Percentiles rank a stretch among this genome's conserved stretches.
Conservation (phyloP, 2,888 invertebrate species). For the Brenthis daphne region DNA sequence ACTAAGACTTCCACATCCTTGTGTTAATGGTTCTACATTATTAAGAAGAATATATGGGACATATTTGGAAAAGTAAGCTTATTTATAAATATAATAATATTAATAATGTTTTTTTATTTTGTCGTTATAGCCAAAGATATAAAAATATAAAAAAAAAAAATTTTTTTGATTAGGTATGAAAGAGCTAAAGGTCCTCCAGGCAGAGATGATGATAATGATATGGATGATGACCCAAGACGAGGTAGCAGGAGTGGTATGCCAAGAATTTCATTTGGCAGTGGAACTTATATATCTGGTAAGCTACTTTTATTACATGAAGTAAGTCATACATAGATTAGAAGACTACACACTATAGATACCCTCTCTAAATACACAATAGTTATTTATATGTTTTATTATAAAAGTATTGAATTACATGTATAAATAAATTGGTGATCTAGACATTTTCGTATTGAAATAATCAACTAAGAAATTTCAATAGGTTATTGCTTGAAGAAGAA, state of each 20-base stretch:
- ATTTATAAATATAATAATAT: too few species aligned
- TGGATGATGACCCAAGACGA: conserved; percentile 89
- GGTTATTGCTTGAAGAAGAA: too few species aligned
- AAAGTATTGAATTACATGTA: too few species aligned
- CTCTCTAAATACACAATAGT: background rate
- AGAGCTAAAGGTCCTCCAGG: conserved; percentile 93
- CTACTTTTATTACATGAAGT: conserved; percentile 29
- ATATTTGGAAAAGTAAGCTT: conserved; percentile 69
- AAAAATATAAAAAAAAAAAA: too few species aligned
- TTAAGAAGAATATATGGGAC: conserved; percentile 69
- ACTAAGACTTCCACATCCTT: conserved; percentile 89
- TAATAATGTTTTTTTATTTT: too few species aligned
- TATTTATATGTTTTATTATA: too few species aligned
- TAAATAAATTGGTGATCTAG: too few species aligned
- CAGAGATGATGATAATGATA: conserved; percentile 92
- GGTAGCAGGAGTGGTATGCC: conserved; percentile 81
- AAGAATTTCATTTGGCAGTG: conserved; percentile 68
- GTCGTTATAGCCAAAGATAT: too few species aligned
- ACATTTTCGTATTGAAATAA: conserved; percentile 1
- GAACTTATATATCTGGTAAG: conserved; percentile 72
- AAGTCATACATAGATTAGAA: conserved; percentile 20
- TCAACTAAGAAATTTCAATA: too few species aligned
- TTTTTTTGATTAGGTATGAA: conserved; percentile 87
- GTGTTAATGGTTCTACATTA: conserved; percentile 89
- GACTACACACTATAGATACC: background rate